Evolutionary conservation across 2,113 vertebrate genomes (phyloP).

Genomic region (Osmerus eperlanus): DNA sequence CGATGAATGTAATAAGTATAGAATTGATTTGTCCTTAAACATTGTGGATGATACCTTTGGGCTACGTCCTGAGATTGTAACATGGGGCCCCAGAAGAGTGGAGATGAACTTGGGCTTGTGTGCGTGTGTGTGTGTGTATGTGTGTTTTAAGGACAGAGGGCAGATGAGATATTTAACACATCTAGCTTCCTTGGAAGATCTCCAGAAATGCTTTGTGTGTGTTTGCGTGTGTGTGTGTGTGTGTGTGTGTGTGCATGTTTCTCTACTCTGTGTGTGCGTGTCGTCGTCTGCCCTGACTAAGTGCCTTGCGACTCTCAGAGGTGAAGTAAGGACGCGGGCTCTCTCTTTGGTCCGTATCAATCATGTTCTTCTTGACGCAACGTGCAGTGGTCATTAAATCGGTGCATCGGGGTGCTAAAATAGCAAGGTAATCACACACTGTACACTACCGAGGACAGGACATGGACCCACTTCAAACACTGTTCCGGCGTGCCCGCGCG

Average conservation of each 20-base stretch:
- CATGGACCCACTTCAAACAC: no score
- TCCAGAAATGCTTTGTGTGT: constrained; percentile 21
- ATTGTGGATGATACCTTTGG: no score
- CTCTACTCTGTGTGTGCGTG: constrained; percentile 5
- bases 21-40: no score
- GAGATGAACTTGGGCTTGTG: neutral
- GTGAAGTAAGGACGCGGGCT: constrained; percentile 19
- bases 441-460: no score
- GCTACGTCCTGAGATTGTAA: neutral
- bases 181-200: constrained; percentile 11
- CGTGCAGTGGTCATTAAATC: no score
- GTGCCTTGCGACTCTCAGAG: neutral
- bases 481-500: no score
- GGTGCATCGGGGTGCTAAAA: no score
- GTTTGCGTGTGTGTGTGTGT: neutral
- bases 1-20: no score
- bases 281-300: neutral
- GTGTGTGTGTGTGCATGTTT: no score
- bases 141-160: neutral
- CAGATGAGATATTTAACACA: neutral
- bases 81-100: constrained; percentile 4
- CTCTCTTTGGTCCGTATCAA: neutral
- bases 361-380: no score
- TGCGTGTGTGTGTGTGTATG: constrained; percentile 16
- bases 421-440: no score